phyloP scores from a whole-genome alignment of 2,888 invertebrate genomes.

The Lasioglossum zephyrum region DNA sequence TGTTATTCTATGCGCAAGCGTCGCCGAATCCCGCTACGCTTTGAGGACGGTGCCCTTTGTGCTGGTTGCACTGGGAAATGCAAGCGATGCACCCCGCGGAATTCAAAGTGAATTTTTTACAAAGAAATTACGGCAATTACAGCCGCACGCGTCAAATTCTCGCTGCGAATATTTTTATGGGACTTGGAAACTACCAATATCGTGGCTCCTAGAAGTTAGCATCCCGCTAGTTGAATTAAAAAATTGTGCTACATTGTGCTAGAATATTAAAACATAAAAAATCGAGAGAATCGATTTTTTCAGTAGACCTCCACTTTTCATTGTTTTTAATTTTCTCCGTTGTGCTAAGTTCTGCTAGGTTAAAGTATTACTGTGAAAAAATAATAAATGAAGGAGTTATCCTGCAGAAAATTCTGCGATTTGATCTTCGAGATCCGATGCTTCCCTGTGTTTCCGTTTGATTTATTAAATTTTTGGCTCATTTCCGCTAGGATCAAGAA shows the following conservation, averaged over 20 bases:
- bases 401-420: not conserved
- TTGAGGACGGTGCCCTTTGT: not conserved
- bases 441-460: not conserved
- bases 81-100: not conserved
- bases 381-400: no score
- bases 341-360: no score
- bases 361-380: no score
- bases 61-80: not conserved
- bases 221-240: no score
- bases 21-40: not conserved
- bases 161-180: not conserved
- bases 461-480: not conserved
- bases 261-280: no score
- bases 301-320: no score
- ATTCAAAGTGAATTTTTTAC: not conserved
- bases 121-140: not conserved
- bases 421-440: not conserved
- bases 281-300: no score
- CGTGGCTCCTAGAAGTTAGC: no score
- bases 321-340: no score
- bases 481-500: not conserved
- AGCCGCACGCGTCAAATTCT: not conserved
- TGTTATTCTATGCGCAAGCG: conserved; percentile 11
- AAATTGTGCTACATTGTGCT: no score
- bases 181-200: no score